Evolutionary conservation across 1,140 invertebrate genomes (phyloP).

Genomic region (Bombus difficillimus): DNA sequence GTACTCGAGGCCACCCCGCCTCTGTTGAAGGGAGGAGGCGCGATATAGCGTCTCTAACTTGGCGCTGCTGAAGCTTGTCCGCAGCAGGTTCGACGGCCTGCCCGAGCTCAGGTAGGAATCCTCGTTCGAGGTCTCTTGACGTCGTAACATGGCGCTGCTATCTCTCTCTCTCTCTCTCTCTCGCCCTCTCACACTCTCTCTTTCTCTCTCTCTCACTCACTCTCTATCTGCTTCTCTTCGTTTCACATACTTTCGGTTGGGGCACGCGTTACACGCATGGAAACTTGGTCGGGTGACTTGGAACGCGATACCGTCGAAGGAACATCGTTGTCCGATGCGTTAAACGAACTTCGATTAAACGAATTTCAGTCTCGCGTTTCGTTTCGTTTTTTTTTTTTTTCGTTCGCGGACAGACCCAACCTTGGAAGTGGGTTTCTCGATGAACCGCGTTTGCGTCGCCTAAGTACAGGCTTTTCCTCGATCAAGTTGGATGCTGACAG

Average conservation of each 20-base stretch:
- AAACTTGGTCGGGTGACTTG: neutral
- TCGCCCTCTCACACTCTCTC: constrained; percentile 5
- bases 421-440: neutral
- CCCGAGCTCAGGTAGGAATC: constrained; percentile 80
- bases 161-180: constrained; percentile 7
- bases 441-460: neutral
- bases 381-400: too few relatives aligned
- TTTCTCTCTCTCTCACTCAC: neutral
- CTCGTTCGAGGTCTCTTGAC: constrained; percentile 78
- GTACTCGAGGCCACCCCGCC: constrained; percentile 89
- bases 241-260: constrained; percentile 3
- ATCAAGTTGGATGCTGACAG: neutral
- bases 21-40: constrained; percentile 89
- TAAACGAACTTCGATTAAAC: neutral
- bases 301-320: neutral
- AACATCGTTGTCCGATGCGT: neutral
- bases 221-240: neutral
- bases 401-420: neutral
- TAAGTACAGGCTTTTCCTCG: neutral
- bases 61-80: constrained; percentile 76
- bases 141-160: constrained; percentile 52
- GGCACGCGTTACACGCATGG: neutral
- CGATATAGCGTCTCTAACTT: constrained; percentile 89
- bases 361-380: neutral
- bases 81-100: constrained; percentile 78